Conservation (phyloP, 1,140 invertebrate genomes). For the Drosophila ohnishii region DNA sequence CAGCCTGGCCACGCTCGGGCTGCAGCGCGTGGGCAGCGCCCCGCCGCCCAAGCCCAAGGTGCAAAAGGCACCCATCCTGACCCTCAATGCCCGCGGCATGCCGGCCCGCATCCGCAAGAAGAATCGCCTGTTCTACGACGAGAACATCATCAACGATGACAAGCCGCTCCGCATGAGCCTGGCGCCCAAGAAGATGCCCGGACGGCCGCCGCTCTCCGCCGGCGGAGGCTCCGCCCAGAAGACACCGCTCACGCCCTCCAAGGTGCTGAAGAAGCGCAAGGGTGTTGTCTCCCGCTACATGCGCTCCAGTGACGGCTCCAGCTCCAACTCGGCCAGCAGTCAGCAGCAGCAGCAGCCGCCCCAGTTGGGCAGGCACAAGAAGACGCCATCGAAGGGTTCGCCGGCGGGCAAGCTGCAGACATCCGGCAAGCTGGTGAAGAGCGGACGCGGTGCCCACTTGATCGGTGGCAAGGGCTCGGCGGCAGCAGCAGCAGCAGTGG, state of each 20-base stretch:
- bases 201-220: conserved; percentile 35
- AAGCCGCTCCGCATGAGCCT: conserved; percentile 87
- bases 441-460: background rate
- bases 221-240: conserved; percentile 67
- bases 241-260: conserved; percentile 77
- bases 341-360: conserved; percentile 4
- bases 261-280: conserved; percentile 84
- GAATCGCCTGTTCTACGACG: conserved; percentile 95
- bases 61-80: conserved; percentile 88
- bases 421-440: conserved; percentile 13
- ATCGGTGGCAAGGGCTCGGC: conserved; percentile 27
- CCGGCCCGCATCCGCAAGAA: conserved; percentile 95
- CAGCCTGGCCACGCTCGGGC: conserved; percentile 89
- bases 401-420: background rate
- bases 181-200: conserved; percentile 83
- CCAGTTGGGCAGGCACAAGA: conserved; percentile 27
- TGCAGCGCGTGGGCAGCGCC: conserved; percentile 90
- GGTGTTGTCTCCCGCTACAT: conserved; percentile 77
- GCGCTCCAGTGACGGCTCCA: conserved; percentile 75
- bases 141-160: conserved; percentile 93
- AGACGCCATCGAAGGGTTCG: conserved; percentile 28
- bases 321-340: conserved; percentile 40
- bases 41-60: conserved; percentile 87
- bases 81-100: conserved; percentile 93
- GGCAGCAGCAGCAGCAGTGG: conserved; percentile 34